Evolutionary conservation across 2,113 vertebrate genomes (phyloP).

Genomic region (Archilochus colubris): DNA sequence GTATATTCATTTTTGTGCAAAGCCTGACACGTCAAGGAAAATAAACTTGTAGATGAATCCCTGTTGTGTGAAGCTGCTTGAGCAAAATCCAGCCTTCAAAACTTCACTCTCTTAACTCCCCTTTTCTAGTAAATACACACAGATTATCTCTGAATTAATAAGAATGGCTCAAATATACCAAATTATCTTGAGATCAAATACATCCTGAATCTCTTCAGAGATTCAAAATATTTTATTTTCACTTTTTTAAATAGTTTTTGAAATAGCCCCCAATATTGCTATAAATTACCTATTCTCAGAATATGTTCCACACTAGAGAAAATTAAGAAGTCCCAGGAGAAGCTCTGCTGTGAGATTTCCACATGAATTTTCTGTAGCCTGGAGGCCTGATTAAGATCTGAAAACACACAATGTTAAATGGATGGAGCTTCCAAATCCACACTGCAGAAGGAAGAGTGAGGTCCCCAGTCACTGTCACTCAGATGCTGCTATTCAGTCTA

Average conservation of each 20-base stretch:
- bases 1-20: neutral
- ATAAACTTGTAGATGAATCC: neutral
- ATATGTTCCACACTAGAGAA: rapidly evolving
- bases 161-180: neutral
- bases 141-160: neutral
- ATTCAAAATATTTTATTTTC: slow-evolving; percentile 8
- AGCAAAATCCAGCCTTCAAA: neutral
- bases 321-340: neutral
- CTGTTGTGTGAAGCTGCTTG: neutral
- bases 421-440: neutral
- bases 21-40: neutral
- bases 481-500: neutral
- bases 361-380: neutral
- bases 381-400: neutral
- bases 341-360: neutral
- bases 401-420: neutral
- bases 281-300: neutral
- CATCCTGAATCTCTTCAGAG: neutral
- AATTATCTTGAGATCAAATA: neutral
- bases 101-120: neutral
- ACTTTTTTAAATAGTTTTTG: neutral
- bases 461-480: neutral
- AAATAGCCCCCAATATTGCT: neutral
- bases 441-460: neutral
- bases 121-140: neutral